A percentile compares a stretch with the other conserved stretches of the same genome.
phyloP scores from a whole-genome alignment of 2,113 vertebrate species.

The Symphodus melops region DNA sequence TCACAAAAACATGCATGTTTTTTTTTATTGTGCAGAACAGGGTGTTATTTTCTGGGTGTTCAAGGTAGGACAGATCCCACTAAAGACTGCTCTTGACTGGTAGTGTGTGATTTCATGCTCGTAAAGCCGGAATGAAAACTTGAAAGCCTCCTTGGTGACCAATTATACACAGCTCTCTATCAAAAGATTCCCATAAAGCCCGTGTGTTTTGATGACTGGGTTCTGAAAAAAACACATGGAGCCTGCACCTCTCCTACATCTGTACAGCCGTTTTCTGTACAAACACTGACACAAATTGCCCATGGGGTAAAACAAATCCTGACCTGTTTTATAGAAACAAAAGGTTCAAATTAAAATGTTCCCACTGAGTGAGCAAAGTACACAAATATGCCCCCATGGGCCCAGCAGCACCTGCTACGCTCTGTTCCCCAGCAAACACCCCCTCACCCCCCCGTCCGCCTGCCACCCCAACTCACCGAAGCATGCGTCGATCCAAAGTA shows the following conservation, averaged over 20 bases:
- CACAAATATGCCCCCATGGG: slow-evolving; percentile 68
- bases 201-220: slow-evolving; percentile 16
- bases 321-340: slow-evolving; percentile 79
- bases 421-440: slow-evolving; percentile 19
- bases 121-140: slow-evolving; percentile 6
- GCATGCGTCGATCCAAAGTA: slow-evolving; percentile 5
- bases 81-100: background rate
- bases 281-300: slow-evolving; percentile 53
- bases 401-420: slow-evolving; percentile 71
- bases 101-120: background rate
- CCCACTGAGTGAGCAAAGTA: slow-evolving; percentile 75
- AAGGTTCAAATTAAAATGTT: slow-evolving; percentile 81
- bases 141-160: background rate
- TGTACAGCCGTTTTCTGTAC: slow-evolving; percentile 27
- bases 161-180: background rate
- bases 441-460: background rate
- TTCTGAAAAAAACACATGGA: slow-evolving; percentile 11
- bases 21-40: background rate
- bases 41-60: background rate
- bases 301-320: slow-evolving; percentile 68
- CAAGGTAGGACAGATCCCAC: background rate
- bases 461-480: background rate
- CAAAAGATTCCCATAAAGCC: background rate
- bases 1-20: background rate
- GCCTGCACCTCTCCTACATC: slow-evolving; percentile 12